Evolutionary conservation across 1,140 invertebrate species (phyloP), one percentile per base, ranked within the genome.

Genomic region (Achroia grisella): DNA sequence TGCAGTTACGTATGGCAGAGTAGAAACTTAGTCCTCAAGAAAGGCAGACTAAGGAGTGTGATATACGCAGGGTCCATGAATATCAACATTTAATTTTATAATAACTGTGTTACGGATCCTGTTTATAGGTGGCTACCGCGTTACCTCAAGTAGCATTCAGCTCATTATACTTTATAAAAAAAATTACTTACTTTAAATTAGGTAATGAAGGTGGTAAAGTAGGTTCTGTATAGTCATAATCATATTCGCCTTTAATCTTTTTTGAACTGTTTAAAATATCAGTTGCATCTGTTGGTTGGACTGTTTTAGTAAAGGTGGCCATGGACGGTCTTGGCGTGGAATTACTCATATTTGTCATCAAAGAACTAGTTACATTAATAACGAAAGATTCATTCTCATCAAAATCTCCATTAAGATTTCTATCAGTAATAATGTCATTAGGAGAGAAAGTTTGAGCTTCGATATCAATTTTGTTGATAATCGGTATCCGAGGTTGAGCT

Each of bases 171-270:
- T n/a, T n/a, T n/a, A 23, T 23, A 3, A 6, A 23, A 23, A 23
- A 23, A 35, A 27, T 54, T 39, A 65, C 70, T 81, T 81, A 89
- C 88, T 87, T 87, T 49, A 93, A 86, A 79, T 93, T 93, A 8
- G 92, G 92, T 40, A 94, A 73, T 0, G 92, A 93, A 8, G 92
- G 92, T 8, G 92, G 93, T 41, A 93, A 66, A 4, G 90, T 90
- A 1, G 90, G 90, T 48, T 91, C 90, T 49, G 90, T 89, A 59
- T 93, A 93, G 62, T 93, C 91, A 56, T 91, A 92, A 49, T 90
- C 88, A 52, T 87, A 86, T 52, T 89, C 87, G n/a, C 80, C 73
- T 61, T 87, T 87, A 0, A 68, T 81, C 53, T 87, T 88, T 50
- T 83, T 84, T 1, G 78, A 80, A 10, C 68, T 74, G 52, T 87